Evolutionary conservation across 2,113 vertebrate species (phyloP).

Genomic region (Melanocharis versteri): DNA sequence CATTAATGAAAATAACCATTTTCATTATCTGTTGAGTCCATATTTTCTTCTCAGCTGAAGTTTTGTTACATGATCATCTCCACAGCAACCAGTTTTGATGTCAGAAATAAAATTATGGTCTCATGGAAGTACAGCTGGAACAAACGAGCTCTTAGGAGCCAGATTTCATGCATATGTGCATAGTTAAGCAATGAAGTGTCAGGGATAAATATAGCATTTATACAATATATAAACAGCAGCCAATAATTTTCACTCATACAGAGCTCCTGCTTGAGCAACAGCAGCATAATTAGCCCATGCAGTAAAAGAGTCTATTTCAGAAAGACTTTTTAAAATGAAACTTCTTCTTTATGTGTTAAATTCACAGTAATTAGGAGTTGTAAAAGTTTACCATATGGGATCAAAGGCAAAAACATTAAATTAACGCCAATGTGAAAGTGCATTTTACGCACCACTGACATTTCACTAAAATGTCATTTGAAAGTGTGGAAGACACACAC

Average conservation of each 20-base stretch:
- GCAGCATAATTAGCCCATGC: not conserved
- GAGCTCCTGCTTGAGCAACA: not conserved
- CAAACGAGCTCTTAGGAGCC: conserved; percentile 13
- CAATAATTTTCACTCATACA: conserved; percentile 21
- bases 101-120: conserved; percentile 10
- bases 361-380: not conserved
- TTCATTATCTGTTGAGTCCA: not conserved
- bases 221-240: not conserved
- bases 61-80: not conserved
- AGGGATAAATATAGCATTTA: conserved; percentile 20
- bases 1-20: not conserved
- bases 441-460: not conserved
- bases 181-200: not conserved
- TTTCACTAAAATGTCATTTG: not conserved
- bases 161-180: conserved; percentile 26
- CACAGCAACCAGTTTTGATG: conserved; percentile 3
- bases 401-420: conserved; percentile 1
- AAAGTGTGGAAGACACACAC: not conserved
- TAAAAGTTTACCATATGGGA: not conserved
- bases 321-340: not conserved
- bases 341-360: not conserved
- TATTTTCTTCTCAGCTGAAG: conserved; percentile 8
- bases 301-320: not conserved
- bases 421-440: not conserved
- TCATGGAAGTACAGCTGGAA: conserved; percentile 3